Evolutionary conservation across 2,113 vertebrate species (phyloP).

Genomic region (Gyps fulvus): DNA sequence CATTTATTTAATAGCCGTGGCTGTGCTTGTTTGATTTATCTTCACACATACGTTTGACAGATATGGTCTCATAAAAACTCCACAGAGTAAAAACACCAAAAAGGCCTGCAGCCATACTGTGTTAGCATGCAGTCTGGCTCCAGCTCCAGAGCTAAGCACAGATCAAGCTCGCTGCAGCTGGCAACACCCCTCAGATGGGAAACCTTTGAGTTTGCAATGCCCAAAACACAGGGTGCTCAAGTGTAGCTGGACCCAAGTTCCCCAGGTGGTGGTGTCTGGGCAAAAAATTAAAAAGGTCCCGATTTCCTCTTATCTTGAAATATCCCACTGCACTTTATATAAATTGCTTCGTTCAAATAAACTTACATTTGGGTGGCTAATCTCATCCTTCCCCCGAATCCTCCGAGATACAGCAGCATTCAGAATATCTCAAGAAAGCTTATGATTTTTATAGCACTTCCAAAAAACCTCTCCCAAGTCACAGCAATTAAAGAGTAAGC

Average conservation of each 20-base stretch:
- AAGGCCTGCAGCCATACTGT: conserved; percentile 53
- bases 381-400: not conserved
- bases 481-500: not conserved
- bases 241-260: not conserved
- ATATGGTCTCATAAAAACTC: conserved; percentile 71
- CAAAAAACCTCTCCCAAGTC: not conserved
- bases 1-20: conserved; percentile 45
- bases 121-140: conserved; percentile 17
- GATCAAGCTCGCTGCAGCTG: not conserved
- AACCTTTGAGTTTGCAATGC: not conserved
- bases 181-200: not conserved
- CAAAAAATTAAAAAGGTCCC: not conserved
- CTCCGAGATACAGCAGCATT: not conserved
- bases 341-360: not conserved
- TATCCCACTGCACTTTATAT: not conserved
- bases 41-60: conserved; percentile 65
- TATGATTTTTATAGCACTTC: not conserved
- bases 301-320: not conserved
- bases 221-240: not conserved
- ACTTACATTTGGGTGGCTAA: not conserved
- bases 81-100: conserved; percentile 58
- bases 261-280: not conserved
- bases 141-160: not conserved
- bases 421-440: not conserved
- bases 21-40: conserved; percentile 63